A percentile compares a stretch with the other conserved stretches of the same genome.
These are phyloP conservation scores for Chelon auratus DNA, from an alignment of 2,797 vertebrate genomes.

Conservation along the genomic window DNA sequence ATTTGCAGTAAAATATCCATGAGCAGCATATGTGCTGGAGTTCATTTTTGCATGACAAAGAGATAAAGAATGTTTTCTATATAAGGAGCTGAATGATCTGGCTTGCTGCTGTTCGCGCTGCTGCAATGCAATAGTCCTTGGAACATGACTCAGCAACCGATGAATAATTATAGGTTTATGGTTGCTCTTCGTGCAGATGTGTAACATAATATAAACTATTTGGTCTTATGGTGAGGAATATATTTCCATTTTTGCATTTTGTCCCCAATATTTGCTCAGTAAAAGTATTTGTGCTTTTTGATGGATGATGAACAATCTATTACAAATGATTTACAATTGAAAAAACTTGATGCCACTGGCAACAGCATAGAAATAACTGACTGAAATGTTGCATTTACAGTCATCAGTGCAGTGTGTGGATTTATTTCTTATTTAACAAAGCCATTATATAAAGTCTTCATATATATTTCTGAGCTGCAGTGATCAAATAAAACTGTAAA, in stretches of 20 bases:
- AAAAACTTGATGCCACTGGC: no score
- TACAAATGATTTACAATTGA: no score
- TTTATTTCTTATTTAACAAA: no score
- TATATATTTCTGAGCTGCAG: no score
- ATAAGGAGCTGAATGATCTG: conserved; percentile 50
- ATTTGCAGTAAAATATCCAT: conserved; percentile 30
- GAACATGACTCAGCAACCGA: conserved; percentile 1
- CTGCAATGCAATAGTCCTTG: not conserved
- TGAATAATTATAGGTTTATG: not conserved
- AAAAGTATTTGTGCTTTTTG: no score
- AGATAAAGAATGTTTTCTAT: conserved; percentile 63
- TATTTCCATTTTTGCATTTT: conserved; percentile 10
- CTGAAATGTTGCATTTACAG: no score
- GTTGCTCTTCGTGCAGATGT: not conserved
- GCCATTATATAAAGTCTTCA: no score
- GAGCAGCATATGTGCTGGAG: conserved; percentile 22
- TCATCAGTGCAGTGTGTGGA: no score
- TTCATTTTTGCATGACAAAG: conserved; percentile 53
- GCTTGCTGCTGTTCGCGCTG: conserved; percentile 28
- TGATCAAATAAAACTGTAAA: no score
- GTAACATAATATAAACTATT: conserved; percentile 1
- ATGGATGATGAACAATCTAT: no score
- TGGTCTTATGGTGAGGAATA: conserved; percentile 5
- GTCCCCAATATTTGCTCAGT: not conserved
- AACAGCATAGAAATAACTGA: no score